phyloP scores from a whole-genome alignment of 1,140 invertebrate species.

The Antheraea mylitta region DNA sequence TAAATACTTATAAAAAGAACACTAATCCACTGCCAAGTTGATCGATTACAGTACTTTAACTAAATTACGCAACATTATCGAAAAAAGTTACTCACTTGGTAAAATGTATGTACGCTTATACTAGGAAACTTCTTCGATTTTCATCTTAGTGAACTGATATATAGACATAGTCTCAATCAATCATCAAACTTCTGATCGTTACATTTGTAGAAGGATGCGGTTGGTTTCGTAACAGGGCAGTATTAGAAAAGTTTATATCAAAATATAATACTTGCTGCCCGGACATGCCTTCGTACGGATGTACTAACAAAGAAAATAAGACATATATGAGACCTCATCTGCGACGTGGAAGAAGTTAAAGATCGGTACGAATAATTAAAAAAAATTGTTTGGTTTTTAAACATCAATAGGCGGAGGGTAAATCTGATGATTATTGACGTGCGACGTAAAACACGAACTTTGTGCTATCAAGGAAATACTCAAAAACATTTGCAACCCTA shows the following conservation, averaged over 20 bases:
- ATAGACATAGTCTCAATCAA: conserved; percentile 7
- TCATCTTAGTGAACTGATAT: not conserved
- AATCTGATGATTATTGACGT: no score
- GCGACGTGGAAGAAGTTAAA: no score
- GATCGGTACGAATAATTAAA: no score
- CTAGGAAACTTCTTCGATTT: conserved; percentile 11
- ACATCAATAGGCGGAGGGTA: no score
- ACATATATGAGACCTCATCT: not conserved
- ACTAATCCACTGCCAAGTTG: conserved; percentile 26
- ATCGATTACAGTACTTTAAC: conserved; percentile 26
- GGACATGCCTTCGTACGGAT: no score
- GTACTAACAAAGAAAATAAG: no score
- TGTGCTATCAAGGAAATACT: no score
- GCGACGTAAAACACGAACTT: no score
- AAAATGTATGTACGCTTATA: conserved; percentile 4
- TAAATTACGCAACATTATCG: conserved; percentile 13
- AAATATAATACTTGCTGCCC: no score
- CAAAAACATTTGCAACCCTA: no score
- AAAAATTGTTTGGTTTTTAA: no score
- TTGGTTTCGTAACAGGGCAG: not conserved
- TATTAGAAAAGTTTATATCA: not conserved
- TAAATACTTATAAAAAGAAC: conserved; percentile 14
- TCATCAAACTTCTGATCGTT: conserved; percentile 10
- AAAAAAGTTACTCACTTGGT: conserved; percentile 12
- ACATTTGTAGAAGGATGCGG: not conserved